Evolutionary conservation across 1,140 invertebrate species (phyloP), one percentile per base, ranked within the genome.

Genomic region (Pogonognathellus flavescens): DNA sequence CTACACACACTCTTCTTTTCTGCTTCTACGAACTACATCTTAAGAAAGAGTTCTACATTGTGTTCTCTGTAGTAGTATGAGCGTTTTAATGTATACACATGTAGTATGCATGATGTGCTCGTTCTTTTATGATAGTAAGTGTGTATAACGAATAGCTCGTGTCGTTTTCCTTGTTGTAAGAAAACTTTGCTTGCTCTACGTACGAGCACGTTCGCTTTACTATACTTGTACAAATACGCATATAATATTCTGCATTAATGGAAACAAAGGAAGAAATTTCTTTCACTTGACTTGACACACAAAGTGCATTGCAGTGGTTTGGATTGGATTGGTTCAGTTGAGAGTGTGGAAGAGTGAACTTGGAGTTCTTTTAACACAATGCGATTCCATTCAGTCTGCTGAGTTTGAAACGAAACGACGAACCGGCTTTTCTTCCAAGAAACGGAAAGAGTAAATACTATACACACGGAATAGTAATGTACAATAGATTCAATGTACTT

Each of bases 201-300:
- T 25, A 25, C 22, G 5, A 7, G 11, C 62, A 66, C 14, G 25
- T 20, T 60, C n/a, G 14, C 6, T 0, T 20, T 60, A 60, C 55
- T 62, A 62, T 22, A 62, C 22, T 25, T 66, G 22, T 66, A 66
- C 22, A 59, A 6, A 59, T 59, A 59, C 18, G 6, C 55, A 3
- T 20, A 20, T 20, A 13, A 66, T 25, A 20, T 66, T 66, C 25
- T 25, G 13, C 62, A 25, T 1, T 25, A 50, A 76, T 76, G 70
- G 70, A 50, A 76, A 50, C 70, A 76, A 50, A 50, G 25, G 13
- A 49, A 76, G 70, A 76, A 66, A 76, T 76, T 76, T 50, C 70
- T 76, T 76, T 76, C 70, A 76, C 70, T 76, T 76, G 31, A 76
- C 70, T 76, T 76, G 70, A 76, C 70, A 76, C 70, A 49, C 49